Evolutionary conservation across 2,888 invertebrate genomes (phyloP), one percentile per base, ranked within the genome.

Genomic region (Campaea margaritaria): DNA sequence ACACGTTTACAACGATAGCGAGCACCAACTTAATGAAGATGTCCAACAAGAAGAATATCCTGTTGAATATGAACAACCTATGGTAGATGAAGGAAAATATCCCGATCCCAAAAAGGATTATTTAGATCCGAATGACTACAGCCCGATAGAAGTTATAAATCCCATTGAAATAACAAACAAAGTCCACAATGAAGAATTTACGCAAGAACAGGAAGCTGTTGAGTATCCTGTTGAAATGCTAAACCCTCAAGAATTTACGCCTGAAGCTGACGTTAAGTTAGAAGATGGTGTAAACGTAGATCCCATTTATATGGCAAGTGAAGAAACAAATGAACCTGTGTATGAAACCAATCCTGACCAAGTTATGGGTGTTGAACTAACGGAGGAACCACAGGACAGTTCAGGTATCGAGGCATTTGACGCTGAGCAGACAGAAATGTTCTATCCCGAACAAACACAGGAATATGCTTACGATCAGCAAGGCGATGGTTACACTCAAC

Each of bases 371-470:
- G 21, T 54, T 28, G 41, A 69, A n/a, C 16, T 44, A 16, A 31
- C 41, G 12, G 62, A 58, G 12, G 48, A 62, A 15, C 48, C 58
- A 46, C 21, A 51, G 12, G 61, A 62, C 39, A 60, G 70, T 27
- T 54, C 75, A 54, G 79, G 75, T 56, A 84, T 84, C 15, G 72
- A 84, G 61, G 84, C 75, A 31, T 86, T 84, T 70, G 79, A 86
- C 56, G 64, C 78, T 28, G 87, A 88, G 66, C 85, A 87, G 66
- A 76, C 63, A 5, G 78, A 85, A 66, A 81, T 85, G 82, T 86
- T 84, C 63, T 84, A 87, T 72, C 67, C 82, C n/a, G 85, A 89
- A 58, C 70, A 80, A 60, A 38, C 64, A 21, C 64, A 66, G 34
- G 68, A 71, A 63, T 74, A 78, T 52, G 65, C 64, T 14, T 80